phyloP scores from a whole-genome alignment of 2,888 invertebrate genomes.

The Zeuzera pyrina region DNA sequence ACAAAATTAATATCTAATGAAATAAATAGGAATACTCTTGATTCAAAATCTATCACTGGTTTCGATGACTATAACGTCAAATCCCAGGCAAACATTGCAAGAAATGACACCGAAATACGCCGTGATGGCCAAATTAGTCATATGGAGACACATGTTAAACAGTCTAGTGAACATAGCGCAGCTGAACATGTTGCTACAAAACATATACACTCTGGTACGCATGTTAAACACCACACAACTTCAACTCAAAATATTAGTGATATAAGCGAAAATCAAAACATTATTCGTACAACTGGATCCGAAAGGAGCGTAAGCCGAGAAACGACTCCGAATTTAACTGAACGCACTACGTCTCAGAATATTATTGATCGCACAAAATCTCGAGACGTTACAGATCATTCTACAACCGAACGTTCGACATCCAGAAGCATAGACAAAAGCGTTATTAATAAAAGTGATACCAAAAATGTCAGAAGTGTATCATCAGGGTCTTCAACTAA shows the following conservation, averaged over 20 bases:
- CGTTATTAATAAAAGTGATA: conserved; percentile 36
- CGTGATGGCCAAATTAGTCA: conserved; percentile 27
- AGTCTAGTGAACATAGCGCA: conserved; percentile 14
- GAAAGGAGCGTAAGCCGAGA: too few species aligned
- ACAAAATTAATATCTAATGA: conserved; percentile 23
- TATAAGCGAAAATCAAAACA: too few species aligned
- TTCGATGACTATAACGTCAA: conserved; percentile 21
- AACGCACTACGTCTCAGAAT: conserved; percentile 48
- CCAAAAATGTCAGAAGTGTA: conserved; percentile 35
- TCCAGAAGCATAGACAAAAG: conserved; percentile 34
- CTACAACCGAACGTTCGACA: conserved; percentile 18
- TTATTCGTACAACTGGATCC: too few species aligned
- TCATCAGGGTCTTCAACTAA: conserved; percentile 66
- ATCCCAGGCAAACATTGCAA: conserved; percentile 34
- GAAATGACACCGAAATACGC: conserved; percentile 23
- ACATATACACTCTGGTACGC: conserved; percentile 29
- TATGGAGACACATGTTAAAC: conserved; percentile 28
- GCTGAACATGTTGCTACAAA: conserved; percentile 4
- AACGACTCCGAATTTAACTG: too few species aligned
- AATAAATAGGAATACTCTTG: conserved; percentile 51
- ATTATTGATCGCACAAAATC: conserved; percentile 26
- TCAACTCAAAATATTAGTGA: conserved; percentile 27
- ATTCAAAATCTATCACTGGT: conserved; percentile 40
- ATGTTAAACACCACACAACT: conserved; percentile 26
- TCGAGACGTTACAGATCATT: conserved; percentile 27